These are phyloP conservation scores for Cyanistes caeruleus DNA, from an alignment of 2,113 vertebrate genomes.

Conservation along the genomic window DNA sequence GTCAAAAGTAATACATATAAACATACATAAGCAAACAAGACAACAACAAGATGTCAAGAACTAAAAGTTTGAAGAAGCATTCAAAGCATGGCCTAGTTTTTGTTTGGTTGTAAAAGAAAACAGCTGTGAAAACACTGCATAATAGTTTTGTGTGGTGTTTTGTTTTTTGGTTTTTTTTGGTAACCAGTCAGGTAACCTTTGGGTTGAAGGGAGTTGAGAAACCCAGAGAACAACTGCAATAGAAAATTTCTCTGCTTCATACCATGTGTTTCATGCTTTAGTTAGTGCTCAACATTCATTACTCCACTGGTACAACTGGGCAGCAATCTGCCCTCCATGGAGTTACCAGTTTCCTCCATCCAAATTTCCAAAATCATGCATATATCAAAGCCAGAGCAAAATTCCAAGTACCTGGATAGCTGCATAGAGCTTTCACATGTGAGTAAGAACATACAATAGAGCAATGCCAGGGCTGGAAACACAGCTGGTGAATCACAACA, in stretches of 20 bases:
- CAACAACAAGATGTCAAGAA: background rate
- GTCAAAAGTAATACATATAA: background rate
- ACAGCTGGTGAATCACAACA: background rate
- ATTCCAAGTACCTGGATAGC: background rate
- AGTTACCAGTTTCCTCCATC: background rate
- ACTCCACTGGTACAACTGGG: background rate
- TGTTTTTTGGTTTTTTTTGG: background rate
- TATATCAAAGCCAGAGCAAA: background rate
- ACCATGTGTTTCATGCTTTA: background rate
- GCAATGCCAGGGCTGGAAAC: background rate
- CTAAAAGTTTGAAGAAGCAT: background rate
- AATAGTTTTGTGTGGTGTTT: background rate
- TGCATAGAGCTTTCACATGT: background rate
- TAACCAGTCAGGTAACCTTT: background rate
- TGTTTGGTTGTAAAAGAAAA: background rate
- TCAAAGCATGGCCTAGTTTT: background rate
- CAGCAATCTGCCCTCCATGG: background rate
- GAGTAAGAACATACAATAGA: accelerated
- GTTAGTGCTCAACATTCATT: accelerated
- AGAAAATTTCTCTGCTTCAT: background rate
- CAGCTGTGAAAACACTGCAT: background rate
- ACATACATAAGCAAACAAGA: background rate
- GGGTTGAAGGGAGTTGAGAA: background rate
- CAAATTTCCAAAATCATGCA: background rate
- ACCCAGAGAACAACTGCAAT: background rate